Evolutionary conservation across 2,797 vertebrate species (phyloP).

Genomic region (Tenualosa ilisha): DNA sequence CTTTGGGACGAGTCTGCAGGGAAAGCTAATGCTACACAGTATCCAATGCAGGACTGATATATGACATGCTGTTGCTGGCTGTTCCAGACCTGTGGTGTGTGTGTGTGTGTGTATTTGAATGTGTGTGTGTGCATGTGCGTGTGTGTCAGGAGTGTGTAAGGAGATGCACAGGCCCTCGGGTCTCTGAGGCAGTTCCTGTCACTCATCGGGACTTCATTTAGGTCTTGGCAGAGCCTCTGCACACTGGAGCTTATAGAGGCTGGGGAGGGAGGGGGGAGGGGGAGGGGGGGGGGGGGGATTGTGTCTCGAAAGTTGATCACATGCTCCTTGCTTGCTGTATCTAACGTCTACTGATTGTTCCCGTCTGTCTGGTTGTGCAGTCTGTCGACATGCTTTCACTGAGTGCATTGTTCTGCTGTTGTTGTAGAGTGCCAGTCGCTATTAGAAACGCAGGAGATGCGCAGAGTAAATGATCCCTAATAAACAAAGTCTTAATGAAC

Average conservation of each 20-base stretch:
- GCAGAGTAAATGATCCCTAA: slow-evolving; percentile 15
- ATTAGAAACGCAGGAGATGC: slow-evolving; percentile 21
- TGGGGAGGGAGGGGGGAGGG: neutral
- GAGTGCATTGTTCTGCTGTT: slow-evolving; percentile 27
- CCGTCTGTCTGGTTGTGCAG: slow-evolving; percentile 23
- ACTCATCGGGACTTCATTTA: slow-evolving; percentile 53
- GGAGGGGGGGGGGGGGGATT: neutral
- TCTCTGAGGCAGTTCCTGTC: slow-evolving; percentile 40
- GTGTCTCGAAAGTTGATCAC: slow-evolving; percentile 36
- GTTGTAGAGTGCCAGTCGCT: slow-evolving; percentile 28
- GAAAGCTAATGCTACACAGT: neutral
- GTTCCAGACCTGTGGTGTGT: neutral
- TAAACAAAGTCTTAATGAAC: slow-evolving; percentile 27
- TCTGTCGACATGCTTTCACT: slow-evolving; percentile 29
- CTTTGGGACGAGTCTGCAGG: neutral
- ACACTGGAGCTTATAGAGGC: neutral
- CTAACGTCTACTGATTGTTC: slow-evolving; percentile 43
- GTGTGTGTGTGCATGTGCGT: neutral
- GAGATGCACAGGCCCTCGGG: slow-evolving; percentile 28
- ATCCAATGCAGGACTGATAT: slow-evolving; percentile 1
- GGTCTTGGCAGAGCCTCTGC: slow-evolving; percentile 33
- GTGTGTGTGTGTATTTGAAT: too few species aligned
- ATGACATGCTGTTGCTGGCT: neutral
- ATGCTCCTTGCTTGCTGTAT: slow-evolving; percentile 46
- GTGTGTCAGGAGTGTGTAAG: slow-evolving; percentile 17